Evolutionary conservation across 2,888 invertebrate species (phyloP).

Genomic region (Stenodema calcarata): DNA sequence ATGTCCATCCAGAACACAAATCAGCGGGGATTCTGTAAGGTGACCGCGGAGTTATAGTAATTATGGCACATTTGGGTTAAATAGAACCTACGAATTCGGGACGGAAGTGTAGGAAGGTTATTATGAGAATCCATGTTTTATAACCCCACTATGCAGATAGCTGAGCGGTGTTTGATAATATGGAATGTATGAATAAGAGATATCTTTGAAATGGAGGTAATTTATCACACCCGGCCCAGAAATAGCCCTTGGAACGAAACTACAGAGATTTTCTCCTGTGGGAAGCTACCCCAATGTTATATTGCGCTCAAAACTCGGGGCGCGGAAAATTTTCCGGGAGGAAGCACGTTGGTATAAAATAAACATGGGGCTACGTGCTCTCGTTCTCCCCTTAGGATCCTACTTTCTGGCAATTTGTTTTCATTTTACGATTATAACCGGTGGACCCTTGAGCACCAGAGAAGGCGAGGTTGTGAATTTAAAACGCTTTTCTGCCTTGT

Average conservation of each 20-base stretch:
- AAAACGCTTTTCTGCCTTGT: constrained; percentile 40
- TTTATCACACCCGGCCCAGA: background rate
- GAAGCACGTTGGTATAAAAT: constrained; percentile 33
- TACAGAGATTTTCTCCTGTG: background rate
- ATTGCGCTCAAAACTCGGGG: constrained; percentile 14
- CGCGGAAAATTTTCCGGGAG: constrained; percentile 17
- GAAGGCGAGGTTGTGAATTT: constrained; percentile 37
- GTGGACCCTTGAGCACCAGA: background rate
- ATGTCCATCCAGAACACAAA: too few species aligned
- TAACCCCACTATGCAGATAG: background rate
- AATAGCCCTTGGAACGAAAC: background rate
- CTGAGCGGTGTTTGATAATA: background rate
- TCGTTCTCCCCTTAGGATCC: background rate
- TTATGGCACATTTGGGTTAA: too few species aligned
- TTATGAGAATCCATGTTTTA: background rate
- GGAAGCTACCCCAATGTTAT: background rate
- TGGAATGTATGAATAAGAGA: background rate
- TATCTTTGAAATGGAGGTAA: background rate
- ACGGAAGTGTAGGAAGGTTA: too few species aligned
- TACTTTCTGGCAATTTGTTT: constrained; percentile 55
- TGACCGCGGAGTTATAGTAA: too few species aligned
- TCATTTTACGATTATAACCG: constrained; percentile 56
- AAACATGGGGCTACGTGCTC: constrained; percentile 32
- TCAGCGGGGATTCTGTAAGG: too few species aligned
- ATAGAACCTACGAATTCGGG: too few species aligned